Percentiles rank a stretch among this genome's conserved stretches.
These are phyloP conservation scores for Halyomorpha halys DNA, from an alignment of 1,140 invertebrate genomes.

Conservation along the genomic window DNA sequence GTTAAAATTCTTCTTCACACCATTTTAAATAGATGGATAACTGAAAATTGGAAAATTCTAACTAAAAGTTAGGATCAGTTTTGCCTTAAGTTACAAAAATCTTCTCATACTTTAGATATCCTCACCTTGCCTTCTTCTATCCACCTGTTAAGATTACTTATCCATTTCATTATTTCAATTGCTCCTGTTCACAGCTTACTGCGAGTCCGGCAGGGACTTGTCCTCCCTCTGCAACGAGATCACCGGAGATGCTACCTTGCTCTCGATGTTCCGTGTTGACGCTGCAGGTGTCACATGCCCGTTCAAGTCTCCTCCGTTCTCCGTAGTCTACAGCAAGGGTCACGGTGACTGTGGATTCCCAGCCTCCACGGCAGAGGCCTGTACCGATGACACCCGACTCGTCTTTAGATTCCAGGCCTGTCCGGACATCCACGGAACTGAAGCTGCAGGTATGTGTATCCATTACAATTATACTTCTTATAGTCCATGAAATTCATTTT, in stretches of 20 bases:
- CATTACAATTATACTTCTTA: neutral
- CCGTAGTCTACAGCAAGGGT: conserved; percentile 72
- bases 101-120: too few species aligned
- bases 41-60: too few species aligned
- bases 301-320: conserved; percentile 51
- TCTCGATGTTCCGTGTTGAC: conserved; percentile 78
- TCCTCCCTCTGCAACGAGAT: conserved; percentile 71
- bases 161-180: too few species aligned
- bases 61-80: too few species aligned
- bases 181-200: conserved; percentile 27
- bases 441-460: conserved; percentile 38
- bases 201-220: conserved; percentile 38
- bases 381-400: conserved; percentile 66
- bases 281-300: conserved; percentile 70
- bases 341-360: conserved; percentile 63
- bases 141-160: too few species aligned
- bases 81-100: too few species aligned
- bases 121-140: too few species aligned
- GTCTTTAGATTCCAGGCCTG: conserved; percentile 84
- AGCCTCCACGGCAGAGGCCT: conserved; percentile 65
- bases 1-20: too few species aligned
- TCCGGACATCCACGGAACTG: conserved; percentile 71
- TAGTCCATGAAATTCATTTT: too few species aligned
- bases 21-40: too few species aligned
- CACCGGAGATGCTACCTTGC: conserved; percentile 74